These are phyloP conservation scores for Sericinus montela DNA, from an alignment of 2,888 invertebrate species.

Conservation along the genomic window DNA sequence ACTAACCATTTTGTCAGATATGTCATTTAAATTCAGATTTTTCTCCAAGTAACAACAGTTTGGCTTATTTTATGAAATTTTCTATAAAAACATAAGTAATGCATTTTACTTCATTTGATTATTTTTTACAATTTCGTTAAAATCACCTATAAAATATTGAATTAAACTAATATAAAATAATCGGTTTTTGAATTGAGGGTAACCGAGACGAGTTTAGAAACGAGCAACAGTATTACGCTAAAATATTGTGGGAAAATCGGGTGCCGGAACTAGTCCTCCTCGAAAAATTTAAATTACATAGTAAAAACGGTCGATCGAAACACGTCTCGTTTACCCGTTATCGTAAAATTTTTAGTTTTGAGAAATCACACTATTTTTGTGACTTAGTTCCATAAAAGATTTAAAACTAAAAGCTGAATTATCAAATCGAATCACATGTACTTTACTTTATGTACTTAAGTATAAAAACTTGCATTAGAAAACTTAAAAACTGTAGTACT, in stretches of 20 bases:
- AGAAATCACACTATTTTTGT: constrained; percentile 42
- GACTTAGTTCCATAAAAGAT: constrained; percentile 47
- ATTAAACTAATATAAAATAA: constrained; percentile 27
- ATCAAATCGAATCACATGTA: constrained; percentile 73
- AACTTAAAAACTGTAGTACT: constrained; percentile 43
- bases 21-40: constrained; percentile 78
- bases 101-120: constrained; percentile 46
- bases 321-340: constrained; percentile 39
- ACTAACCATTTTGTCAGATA: constrained; percentile 80
- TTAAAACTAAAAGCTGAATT: constrained; percentile 54
- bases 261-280: constrained; percentile 7
- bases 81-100: constrained; percentile 54
- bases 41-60: constrained; percentile 75
- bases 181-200: constrained; percentile 24
- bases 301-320: constrained; percentile 31
- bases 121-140: constrained; percentile 41
- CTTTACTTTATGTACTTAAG: constrained; percentile 71
- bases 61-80: constrained; percentile 63
- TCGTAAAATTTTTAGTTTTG: constrained; percentile 27
- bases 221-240: constrained; percentile 28
- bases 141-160: constrained; percentile 46
- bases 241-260: constrained; percentile 37
- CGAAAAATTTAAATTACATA: constrained; percentile 7
- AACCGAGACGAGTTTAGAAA: constrained; percentile 29
- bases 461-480: constrained; percentile 67